Conservation (phyloP, 2,888 invertebrate species). For the Colostygia pectinataria region DNA sequence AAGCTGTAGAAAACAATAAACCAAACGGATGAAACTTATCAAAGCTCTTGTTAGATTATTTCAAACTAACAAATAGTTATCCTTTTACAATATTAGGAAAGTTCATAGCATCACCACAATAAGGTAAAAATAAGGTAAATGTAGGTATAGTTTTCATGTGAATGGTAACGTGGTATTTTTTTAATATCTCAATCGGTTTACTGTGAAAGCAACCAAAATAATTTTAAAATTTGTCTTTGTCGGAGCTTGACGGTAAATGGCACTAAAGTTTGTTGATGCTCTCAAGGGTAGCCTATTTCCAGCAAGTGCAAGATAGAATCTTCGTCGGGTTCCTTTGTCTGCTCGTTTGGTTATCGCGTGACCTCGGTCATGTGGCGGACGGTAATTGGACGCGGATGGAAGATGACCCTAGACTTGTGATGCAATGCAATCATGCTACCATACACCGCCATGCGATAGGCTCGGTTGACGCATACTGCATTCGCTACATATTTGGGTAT, state of each 20-base stretch:
- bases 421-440: constrained; percentile 31
- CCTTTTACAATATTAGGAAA: constrained; percentile 14
- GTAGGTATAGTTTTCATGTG: too few species aligned
- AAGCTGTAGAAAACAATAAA: too few species aligned
- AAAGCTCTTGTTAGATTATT: not conserved
- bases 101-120: constrained; percentile 54
- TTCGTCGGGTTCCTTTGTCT: constrained; percentile 34
- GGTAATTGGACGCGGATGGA: constrained; percentile 38
- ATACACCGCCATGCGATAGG: constrained; percentile 2
- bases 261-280: constrained; percentile 4
- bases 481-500: not conserved
- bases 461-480: constrained; percentile 1
- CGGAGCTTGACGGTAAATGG: constrained; percentile 2
- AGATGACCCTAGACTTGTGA: constrained; percentile 44
- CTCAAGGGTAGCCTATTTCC: constrained; percentile 28
- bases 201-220: too few species aligned
- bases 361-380: constrained; percentile 44
- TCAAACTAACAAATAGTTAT: not conserved
- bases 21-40: too few species aligned
- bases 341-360: constrained; percentile 39
- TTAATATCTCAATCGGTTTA: too few species aligned
- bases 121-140: too few species aligned
- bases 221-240: not conserved
- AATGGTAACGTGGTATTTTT: too few species aligned
- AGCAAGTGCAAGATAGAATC: constrained; percentile 24